Evolutionary conservation across 2,888 invertebrate genomes (phyloP).

Genomic region (Pogonocherus hispidulus): DNA sequence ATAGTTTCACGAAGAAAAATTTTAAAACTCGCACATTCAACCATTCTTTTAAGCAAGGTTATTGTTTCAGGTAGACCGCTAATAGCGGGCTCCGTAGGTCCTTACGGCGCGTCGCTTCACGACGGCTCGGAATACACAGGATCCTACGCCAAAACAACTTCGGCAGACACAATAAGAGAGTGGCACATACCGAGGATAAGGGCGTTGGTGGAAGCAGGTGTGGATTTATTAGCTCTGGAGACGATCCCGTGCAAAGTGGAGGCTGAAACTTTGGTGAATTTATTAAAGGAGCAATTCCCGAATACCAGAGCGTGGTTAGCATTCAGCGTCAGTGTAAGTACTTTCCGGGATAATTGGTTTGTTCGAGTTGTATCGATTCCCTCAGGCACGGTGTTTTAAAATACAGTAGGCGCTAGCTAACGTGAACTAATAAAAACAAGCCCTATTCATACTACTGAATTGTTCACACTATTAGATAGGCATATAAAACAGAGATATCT

Average conservation of each 20-base stretch:
- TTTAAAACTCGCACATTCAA: neutral
- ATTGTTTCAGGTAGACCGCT: slow-evolving; percentile 69
- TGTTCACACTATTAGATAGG: too few relatives aligned
- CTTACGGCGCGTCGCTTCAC: slow-evolving; percentile 91
- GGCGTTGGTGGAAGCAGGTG: slow-evolving; percentile 84
- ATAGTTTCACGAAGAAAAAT: too few relatives aligned
- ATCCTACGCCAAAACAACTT: slow-evolving; percentile 78
- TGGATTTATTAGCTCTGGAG: slow-evolving; percentile 90
- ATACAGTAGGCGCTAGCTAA: too few relatives aligned
- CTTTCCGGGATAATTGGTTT: slow-evolving; percentile 4
- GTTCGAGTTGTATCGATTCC: neutral
- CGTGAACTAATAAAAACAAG: too few relatives aligned
- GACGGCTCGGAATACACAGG: slow-evolving; percentile 97
- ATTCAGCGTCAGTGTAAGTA: slow-evolving; percentile 86
- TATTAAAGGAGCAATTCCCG: slow-evolving; percentile 83
- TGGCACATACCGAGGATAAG: slow-evolving; percentile 90
- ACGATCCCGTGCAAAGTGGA: slow-evolving; percentile 90
- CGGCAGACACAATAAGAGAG: slow-evolving; percentile 76
- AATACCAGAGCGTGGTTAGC: slow-evolving; percentile 86
- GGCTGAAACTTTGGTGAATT: slow-evolving; percentile 84
- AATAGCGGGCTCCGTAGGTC: slow-evolving; percentile 92
- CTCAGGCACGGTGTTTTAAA: neutral
- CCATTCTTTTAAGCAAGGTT: neutral
- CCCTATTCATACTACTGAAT: too few relatives aligned
- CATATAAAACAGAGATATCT: too few relatives aligned